Evolutionary conservation across 2,888 invertebrate genomes (phyloP), one percentile per base, ranked within the genome.

Genomic region (Andrena bicolor): DNA sequence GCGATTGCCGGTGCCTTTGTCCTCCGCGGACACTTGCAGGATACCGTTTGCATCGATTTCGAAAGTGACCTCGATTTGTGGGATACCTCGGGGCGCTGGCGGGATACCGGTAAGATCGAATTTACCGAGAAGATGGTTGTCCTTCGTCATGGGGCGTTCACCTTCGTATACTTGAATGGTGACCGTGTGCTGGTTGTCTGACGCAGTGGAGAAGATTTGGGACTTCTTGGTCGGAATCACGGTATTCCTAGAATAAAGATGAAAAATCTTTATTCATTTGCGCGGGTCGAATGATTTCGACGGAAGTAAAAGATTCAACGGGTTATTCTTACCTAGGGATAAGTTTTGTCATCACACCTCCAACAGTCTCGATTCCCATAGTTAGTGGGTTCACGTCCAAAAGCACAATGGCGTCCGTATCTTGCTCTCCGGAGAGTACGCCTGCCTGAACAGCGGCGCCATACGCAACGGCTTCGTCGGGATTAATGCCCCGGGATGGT

Each of bases 221-320:
- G 98, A 98, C 94, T 99, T 99, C 95, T 99, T 99, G 72, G 99
- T 99, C 41, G 99, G 99, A 92, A 99, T 99, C 85, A 99, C 99
- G 32, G 99, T 99, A 96, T 99, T 99, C 90, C 99, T 94, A 71
- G 16, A 16, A 16, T 3, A 77, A 79, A 75, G 8, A 53, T 64
- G 73, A 68, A 30, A 16, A 58, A 30, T 23, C 16, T 28, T 64
- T 26, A 23, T 51, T 7, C 8, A n/a, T 61, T 58, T 23, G 23
- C 4, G 7, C 35, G 13, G 1, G 13, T 13, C 13, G 35, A 35
- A 49, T 2, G 20, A n/a, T 63, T 53, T n/a, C 2, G 8, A 26
- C 13, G 2, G n/a, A 6, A n/a, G 7, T 30, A 7, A 26, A 7
- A 51, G 1, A 2, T 16, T 2, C 13, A n/a, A 7, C 48, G 5